A percentile compares a stretch with the other conserved stretches of the same genome.
Conservation (phyloP, 2,888 invertebrate genomes). For the Lacanobia oleracea region DNA sequence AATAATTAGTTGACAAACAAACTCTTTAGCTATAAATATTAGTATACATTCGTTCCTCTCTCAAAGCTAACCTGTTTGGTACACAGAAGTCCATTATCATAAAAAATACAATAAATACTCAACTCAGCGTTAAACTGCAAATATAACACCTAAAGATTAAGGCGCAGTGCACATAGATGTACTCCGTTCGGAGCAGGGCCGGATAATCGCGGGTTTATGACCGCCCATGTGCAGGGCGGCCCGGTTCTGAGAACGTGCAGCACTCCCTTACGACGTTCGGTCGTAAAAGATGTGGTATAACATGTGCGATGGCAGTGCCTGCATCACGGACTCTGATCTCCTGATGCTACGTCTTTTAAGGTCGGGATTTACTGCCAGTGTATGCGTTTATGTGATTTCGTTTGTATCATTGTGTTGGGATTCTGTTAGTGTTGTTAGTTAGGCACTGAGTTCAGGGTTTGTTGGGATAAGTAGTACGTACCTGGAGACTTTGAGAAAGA, state of each 20-base stretch:
- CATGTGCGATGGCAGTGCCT: slow-evolving; percentile 83
- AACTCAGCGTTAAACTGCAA: slow-evolving; percentile 44
- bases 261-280: slow-evolving; percentile 81
- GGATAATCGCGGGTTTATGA: slow-evolving; percentile 85
- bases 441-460: background rate
- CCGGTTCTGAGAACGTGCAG: slow-evolving; percentile 85
- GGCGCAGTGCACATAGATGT: slow-evolving; percentile 63
- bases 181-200: slow-evolving; percentile 71
- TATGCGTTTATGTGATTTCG: slow-evolving; percentile 18
- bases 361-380: slow-evolving; percentile 39
- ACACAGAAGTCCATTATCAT: too few relatives aligned
- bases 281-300: slow-evolving; percentile 87
- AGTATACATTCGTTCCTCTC: too few relatives aligned
- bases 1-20: too few relatives aligned
- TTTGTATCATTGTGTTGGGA: slow-evolving; percentile 25
- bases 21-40: too few relatives aligned
- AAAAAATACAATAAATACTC: slow-evolving; percentile 28
- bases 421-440: background rate
- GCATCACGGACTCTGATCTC: slow-evolving; percentile 66
- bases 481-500: background rate
- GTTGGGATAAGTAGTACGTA: background rate
- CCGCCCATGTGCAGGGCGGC: slow-evolving; percentile 84
- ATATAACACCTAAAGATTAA: slow-evolving; percentile 63
- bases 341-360: slow-evolving; percentile 56
- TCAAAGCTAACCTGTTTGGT: too few relatives aligned